A percentile compares a stretch with the other conserved stretches of the same genome.
These are phyloP conservation scores for Dryadula phaetusa DNA, from an alignment of 2,888 invertebrate species.

Conservation along the genomic window DNA sequence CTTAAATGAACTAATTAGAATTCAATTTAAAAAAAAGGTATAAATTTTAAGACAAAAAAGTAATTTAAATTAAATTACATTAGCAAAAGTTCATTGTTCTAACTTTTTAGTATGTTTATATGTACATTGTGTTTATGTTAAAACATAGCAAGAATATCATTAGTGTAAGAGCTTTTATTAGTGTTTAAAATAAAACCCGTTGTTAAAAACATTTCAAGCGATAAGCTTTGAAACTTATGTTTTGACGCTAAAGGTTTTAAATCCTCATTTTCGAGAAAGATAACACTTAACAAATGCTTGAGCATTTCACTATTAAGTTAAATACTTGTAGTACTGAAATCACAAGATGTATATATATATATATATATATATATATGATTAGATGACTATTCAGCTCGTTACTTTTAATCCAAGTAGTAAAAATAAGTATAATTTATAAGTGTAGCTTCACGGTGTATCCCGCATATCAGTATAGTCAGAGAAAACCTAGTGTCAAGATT, in stretches of 20 bases:
- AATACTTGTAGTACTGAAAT: background rate
- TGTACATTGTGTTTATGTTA: too few species aligned
- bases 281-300: slow-evolving; percentile 17
- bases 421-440: too few species aligned
- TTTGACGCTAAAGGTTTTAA: slow-evolving; percentile 1
- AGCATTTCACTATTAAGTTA: background rate
- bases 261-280: slow-evolving; percentile 12
- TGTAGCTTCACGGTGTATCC: too few species aligned
- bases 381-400: too few species aligned
- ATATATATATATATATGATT: too few species aligned
- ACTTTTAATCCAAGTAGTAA: too few species aligned
- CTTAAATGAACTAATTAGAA: background rate
- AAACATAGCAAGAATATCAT: background rate
- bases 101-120: background rate
- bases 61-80: background rate
- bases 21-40: background rate
- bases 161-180: slow-evolving; percentile 1
- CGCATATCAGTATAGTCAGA: too few species aligned
- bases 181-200: background rate
- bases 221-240: slow-evolving; percentile 8
- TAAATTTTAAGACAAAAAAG: background rate
- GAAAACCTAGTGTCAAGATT: too few species aligned
- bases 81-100: background rate
- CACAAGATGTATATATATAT: too few species aligned
- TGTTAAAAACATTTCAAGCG: slow-evolving; percentile 7